phyloP scores from a whole-genome alignment of 2,888 invertebrate species.

The Fragum whitleyi region DNA sequence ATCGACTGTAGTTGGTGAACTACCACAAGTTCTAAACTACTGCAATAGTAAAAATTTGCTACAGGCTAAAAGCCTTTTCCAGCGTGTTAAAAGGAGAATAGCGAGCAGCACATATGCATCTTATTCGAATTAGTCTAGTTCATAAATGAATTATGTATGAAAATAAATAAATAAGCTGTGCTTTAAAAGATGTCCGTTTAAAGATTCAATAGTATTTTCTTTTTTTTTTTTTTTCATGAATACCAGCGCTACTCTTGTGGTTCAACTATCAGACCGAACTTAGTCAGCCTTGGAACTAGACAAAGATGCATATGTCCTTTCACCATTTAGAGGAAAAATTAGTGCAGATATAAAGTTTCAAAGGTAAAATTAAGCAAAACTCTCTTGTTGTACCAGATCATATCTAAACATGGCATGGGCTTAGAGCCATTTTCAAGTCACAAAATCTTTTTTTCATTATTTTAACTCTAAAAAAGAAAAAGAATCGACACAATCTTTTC shows the following conservation, averaged over 20 bases:
- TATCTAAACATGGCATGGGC: constrained; percentile 22
- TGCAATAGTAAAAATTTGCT: not conserved
- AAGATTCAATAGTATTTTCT: no score
- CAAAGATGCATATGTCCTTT: not conserved
- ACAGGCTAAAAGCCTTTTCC: constrained; percentile 14
- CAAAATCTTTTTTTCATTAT: not conserved
- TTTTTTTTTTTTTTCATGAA: no score
- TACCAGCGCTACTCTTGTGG: no score
- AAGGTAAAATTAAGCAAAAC: constrained; percentile 16
- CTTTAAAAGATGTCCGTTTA: no score
- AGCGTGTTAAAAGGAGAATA: not conserved
- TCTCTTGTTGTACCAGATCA: constrained; percentile 6
- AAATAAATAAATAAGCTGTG: no score
- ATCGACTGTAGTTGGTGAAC: no score
- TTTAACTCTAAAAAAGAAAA: no score
- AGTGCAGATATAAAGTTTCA: constrained; percentile 18
- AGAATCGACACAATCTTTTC: no score
- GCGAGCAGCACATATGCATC: not conserved
- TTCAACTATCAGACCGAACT: no score
- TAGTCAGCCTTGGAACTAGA: no score
- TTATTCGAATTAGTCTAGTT: no score
- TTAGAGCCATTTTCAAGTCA: not conserved
- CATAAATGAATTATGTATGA: no score
- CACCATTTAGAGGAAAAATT: not conserved
- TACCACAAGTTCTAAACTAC: constrained; percentile 3